Evolutionary conservation across 2,797 vertebrate genomes (phyloP), one percentile per base, ranked within the genome.

Genomic region (Merluccius polli): DNA sequence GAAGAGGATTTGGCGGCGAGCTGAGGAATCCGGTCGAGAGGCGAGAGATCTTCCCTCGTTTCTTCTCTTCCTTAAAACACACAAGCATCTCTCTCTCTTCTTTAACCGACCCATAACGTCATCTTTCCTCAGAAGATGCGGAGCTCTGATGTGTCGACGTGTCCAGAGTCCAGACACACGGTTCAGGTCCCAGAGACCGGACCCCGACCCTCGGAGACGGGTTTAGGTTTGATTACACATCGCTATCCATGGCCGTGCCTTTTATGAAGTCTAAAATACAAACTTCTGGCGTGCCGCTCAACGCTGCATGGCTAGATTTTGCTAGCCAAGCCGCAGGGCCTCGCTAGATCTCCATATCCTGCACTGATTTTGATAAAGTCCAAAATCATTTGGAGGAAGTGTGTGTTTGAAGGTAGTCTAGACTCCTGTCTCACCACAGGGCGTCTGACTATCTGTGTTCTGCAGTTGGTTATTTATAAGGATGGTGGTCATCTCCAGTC

Each of bases 1-100:
- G 87, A 87, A 80, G 84, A 92, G 91, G 90, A 93, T 93, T 93
- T 94, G 82, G 89, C 79, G 83, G 81, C 84, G 72, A 78, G 80
- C 92, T 94, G 93, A 92, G 94, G 92, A 95, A 95, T 95, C 88
- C 94, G 59, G 88, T 85, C 89, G 32, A 85, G 89, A 87, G 90
- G 93, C 93, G 94, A 92, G 92, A 95, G 74, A 79, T 91, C 77
- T 63, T 6, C 65, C 77, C 76, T 81, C 76, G 72, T 82, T 72
- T 72, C 74, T 86, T 65, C 59, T 65, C 52, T 65, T 65, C 59
- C n/a, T 24, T 65, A 65, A 65, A 65, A 84, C 79, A 76, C 82
- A 82, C 83, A 87, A 82, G 83, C 73, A 81, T 71, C 82, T 72
- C 77, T 78, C 77, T 87, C 68, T 69, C 30, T 69, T n/a, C 30